Percentiles rank a stretch among this genome's conserved stretches.
These are phyloP conservation scores for Chiloscyllium plagiosum DNA, from an alignment of 2,113 vertebrate genomes.

Conservation along the genomic window DNA sequence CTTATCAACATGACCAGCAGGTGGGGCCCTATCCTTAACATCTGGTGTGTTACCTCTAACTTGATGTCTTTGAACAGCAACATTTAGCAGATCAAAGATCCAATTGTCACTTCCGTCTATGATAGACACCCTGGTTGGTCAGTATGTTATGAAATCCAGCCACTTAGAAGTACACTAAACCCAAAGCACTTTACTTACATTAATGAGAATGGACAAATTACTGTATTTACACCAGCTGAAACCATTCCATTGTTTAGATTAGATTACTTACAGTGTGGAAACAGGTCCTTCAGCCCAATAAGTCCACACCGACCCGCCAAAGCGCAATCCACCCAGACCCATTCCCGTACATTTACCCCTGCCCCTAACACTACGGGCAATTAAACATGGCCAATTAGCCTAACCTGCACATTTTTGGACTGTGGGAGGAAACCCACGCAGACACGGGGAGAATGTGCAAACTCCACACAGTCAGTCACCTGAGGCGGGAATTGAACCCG, in stretches of 20 bases:
- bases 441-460: no score
- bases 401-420: no score
- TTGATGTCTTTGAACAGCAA: background rate
- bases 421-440: no score
- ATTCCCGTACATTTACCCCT: no score
- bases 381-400: no score
- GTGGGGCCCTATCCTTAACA: background rate
- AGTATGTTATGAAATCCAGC: background rate
- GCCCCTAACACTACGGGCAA: no score
- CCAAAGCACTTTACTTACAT: background rate
- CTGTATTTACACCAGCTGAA: background rate
- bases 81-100: background rate
- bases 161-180: background rate
- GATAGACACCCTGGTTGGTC: background rate
- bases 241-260: background rate
- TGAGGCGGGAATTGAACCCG: no score
- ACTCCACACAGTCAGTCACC: no score
- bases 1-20: background rate
- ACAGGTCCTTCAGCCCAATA: no score
- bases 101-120: background rate
- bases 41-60: background rate
- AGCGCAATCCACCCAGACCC: no score
- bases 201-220: background rate
- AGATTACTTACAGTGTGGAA: no score
- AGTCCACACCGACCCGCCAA: no score